phyloP scores from a whole-genome alignment of 2,888 invertebrate genomes.

The Lasioglossum zephyrum region DNA sequence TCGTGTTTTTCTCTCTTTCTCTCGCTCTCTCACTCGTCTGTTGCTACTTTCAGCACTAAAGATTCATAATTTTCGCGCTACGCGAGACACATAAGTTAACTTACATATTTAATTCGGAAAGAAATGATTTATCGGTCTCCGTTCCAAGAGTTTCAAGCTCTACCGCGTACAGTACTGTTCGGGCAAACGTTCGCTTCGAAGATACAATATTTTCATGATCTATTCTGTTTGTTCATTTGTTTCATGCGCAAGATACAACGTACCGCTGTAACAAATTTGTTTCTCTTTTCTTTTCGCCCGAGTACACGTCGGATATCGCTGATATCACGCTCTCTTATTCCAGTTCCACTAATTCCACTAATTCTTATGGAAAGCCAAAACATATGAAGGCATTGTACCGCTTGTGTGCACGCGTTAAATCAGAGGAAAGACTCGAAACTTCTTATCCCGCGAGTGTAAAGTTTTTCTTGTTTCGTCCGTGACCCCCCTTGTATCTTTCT shows the following conservation, averaged over 20 bases:
- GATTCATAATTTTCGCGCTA: not conserved
- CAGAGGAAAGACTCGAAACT: slow-evolving; percentile 59
- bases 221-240: slow-evolving; percentile 10
- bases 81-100: slow-evolving; percentile 17
- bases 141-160: not conserved
- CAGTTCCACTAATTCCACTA: slow-evolving; percentile 54
- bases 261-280: slow-evolving; percentile 24
- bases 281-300: not conserved
- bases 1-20: not conserved
- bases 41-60: slow-evolving; percentile 4
- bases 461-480: slow-evolving; percentile 23
- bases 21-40: slow-evolving; percentile 7
- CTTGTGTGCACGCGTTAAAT: slow-evolving; percentile 67
- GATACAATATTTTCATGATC: slow-evolving; percentile 11
- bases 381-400: slow-evolving; percentile 82
- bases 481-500: not conserved
- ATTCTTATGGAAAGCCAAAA: slow-evolving; percentile 82
- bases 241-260: slow-evolving; percentile 17
- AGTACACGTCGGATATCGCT: slow-evolving; percentile 29
- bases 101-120: slow-evolving; percentile 15
- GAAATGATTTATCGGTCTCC: not conserved
- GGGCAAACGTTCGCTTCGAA: slow-evolving; percentile 19
- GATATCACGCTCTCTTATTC: slow-evolving; percentile 51
- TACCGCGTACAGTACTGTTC: slow-evolving; percentile 17
- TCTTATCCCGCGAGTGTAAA: slow-evolving; percentile 50